These are phyloP conservation scores for Eurosta solidaginis DNA, from an alignment of 1,140 invertebrate species.

Conservation along the genomic window DNA sequence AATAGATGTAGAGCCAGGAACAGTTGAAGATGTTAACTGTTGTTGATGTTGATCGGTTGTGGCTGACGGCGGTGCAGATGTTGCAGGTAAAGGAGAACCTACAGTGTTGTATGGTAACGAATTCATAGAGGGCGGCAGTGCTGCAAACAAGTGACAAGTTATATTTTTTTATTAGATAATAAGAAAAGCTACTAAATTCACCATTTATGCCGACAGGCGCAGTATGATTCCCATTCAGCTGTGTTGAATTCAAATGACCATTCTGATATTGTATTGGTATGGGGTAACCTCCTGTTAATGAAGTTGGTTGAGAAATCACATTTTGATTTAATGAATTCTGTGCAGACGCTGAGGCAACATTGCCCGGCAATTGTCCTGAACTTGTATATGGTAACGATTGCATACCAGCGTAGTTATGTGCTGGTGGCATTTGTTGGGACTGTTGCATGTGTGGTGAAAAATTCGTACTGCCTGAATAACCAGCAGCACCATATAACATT, in stretches of 20 bases:
- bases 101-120: not conserved
- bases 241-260: constrained; percentile 24
- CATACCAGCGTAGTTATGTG: constrained; percentile 10
- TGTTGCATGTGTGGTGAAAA: constrained; percentile 26
- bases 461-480: constrained; percentile 24
- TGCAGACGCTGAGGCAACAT: not conserved
- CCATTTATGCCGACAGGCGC: not conserved
- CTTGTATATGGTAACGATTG: constrained; percentile 1
- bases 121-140: constrained; percentile 10
- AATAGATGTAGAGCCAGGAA: not conserved
- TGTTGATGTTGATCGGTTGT: not conserved
- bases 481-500: constrained; percentile 37
- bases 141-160: not conserved
- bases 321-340: not conserved
- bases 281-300: not conserved
- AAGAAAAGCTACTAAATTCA: not conserved
- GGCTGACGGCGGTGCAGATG: not conserved
- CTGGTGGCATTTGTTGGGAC: constrained; percentile 35
- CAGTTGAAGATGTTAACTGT: not conserved
- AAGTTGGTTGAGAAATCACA: not conserved
- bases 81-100: not conserved
- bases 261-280: constrained; percentile 37
- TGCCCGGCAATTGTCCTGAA: not conserved
- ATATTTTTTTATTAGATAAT: not conserved
- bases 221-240: constrained; percentile 7